Evolutionary conservation across 2,888 invertebrate species (phyloP).

Genomic region (Neoitamus cyanurus): DNA sequence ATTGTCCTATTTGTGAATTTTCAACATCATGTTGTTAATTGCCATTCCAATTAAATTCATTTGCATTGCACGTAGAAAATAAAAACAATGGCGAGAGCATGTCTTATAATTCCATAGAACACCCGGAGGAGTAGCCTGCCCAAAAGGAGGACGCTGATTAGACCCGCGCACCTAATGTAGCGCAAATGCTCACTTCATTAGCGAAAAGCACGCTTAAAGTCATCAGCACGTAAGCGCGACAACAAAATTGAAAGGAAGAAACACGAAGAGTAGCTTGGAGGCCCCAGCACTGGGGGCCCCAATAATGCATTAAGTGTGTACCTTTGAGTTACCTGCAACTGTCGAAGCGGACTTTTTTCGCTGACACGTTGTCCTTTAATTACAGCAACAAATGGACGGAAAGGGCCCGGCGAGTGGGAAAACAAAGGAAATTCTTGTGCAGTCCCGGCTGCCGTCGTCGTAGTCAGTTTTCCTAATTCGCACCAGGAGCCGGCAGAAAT

Average conservation of each 20-base stretch:
- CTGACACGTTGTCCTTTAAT: slow-evolving; percentile 41
- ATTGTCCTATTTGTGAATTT: background rate
- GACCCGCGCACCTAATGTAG: background rate
- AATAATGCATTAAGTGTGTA: slow-evolving; percentile 41
- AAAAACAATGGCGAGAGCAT: background rate
- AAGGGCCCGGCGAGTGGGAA: slow-evolving; percentile 29
- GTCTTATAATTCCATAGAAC: slow-evolving; percentile 1
- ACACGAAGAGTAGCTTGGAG: background rate
- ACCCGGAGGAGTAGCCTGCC: background rate
- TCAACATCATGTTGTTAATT: background rate
- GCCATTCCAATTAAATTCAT: background rate
- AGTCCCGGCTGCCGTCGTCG: background rate
- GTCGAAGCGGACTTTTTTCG: slow-evolving; percentile 26
- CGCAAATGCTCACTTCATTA: slow-evolving; percentile 34
- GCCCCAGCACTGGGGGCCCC: background rate
- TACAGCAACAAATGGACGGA: slow-evolving; percentile 39
- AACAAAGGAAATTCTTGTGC: slow-evolving; percentile 39
- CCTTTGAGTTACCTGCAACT: slow-evolving; percentile 20
- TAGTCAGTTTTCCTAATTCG: background rate
- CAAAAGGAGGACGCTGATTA: background rate
- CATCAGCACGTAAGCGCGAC: slow-evolving; percentile 30
- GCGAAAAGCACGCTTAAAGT: slow-evolving; percentile 27
- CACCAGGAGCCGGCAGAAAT: background rate
- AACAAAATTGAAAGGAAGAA: background rate
- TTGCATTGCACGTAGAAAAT: background rate